Evolutionary conservation across 92 coral and sea anemone species (phyloP).

Genomic region (Galaxea fascicularis): DNA sequence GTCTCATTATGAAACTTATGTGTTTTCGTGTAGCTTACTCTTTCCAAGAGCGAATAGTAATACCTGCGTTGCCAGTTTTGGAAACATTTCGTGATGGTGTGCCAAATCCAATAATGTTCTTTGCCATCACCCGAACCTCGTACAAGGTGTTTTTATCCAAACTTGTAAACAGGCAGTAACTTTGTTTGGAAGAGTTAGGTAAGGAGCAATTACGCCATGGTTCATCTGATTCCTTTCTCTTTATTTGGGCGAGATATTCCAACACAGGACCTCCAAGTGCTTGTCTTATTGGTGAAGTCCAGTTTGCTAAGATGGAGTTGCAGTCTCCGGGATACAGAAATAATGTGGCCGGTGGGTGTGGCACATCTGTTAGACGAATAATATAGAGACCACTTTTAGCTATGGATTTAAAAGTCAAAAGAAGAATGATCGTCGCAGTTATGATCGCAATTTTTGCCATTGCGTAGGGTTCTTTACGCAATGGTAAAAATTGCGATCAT

Average conservation of each 20-base stretch:
- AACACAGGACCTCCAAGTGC: not conserved
- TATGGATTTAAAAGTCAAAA: no score
- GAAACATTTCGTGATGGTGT: not conserved
- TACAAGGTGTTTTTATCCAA: not conserved
- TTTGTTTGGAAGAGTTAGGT: no score
- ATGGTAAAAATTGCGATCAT: no score
- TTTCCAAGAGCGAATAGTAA: not conserved
- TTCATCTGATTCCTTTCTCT: not conserved
- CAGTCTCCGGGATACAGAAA: not conserved
- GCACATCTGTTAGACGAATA: conserved; percentile 8
- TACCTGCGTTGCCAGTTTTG: conserved; percentile 11
- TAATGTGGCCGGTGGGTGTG: not conserved
- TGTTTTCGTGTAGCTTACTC: not conserved
- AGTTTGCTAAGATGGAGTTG: not conserved
- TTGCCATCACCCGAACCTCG: not conserved
- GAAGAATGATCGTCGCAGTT: no score
- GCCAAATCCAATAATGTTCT: not conserved
- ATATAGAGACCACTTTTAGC: no score
- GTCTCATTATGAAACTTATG: no score
- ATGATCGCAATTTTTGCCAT: no score
- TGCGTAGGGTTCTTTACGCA: no score
- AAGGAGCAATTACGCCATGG: conserved; percentile 16
- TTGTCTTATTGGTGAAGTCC: conserved; percentile 4
- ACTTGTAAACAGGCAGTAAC: not conserved
- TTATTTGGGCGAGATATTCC: not conserved